Conservation (phyloP, 23 tunicate species). For the Diplosoma virens region DNA sequence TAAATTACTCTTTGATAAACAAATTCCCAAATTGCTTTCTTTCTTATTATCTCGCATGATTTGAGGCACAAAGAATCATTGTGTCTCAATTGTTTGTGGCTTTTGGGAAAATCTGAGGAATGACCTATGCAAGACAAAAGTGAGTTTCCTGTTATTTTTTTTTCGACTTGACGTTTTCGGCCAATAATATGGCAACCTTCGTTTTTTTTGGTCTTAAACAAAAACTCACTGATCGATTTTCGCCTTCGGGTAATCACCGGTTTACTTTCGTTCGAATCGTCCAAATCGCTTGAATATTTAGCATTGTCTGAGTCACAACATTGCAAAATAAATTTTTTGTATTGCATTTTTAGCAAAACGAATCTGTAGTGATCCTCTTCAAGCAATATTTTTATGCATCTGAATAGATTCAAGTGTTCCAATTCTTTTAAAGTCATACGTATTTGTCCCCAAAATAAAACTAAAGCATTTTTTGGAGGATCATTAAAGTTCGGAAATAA, state of each 20-base stretch:
- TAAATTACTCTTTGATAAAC: slow-evolving; percentile 39
- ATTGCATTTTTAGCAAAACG: slow-evolving; percentile 46
- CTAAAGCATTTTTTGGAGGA: slow-evolving; percentile 69
- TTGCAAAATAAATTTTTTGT: slow-evolving; percentile 33
- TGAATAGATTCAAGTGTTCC: slow-evolving; percentile 1
- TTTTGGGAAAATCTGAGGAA: background rate
- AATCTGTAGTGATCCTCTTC: slow-evolving; percentile 16
- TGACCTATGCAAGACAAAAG: slow-evolving; percentile 44
- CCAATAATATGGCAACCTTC: background rate
- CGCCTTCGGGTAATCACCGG: background rate
- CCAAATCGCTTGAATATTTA: no score
- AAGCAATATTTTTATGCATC: slow-evolving; percentile 7
- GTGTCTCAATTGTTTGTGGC: slow-evolving; percentile 10
- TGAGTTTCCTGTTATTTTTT: background rate
- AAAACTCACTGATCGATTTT: background rate
- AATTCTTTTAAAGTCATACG: slow-evolving; percentile 46
- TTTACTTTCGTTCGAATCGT: background rate
- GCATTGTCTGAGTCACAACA: slow-evolving; percentile 17
- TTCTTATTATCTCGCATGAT: slow-evolving; percentile 22
- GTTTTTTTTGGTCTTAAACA: background rate
- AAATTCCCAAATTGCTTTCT: slow-evolving; percentile 15
- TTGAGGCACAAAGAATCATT: slow-evolving; percentile 43
- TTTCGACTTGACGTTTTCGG: background rate
- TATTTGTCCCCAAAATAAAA: slow-evolving; percentile 37
- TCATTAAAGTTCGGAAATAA: slow-evolving; percentile 3